Conservation (phyloP, 2,113 vertebrate species). For the Mionectes macconnelli region DNA sequence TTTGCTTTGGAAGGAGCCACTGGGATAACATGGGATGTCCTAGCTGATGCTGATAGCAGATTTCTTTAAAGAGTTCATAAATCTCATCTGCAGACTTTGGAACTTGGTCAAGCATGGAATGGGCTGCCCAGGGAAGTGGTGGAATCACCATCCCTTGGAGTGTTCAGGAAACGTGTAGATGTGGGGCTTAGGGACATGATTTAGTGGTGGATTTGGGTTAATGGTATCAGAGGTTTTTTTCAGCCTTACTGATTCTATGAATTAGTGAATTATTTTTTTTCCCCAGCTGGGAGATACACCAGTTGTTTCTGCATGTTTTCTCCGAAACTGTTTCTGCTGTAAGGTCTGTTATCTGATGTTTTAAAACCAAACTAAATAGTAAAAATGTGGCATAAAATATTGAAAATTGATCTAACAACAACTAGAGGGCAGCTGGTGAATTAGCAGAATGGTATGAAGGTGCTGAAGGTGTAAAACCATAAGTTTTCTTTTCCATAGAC, state of each 20-base stretch:
- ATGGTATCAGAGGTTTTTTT: not conserved
- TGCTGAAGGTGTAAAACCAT: not conserved
- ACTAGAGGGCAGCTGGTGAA: not conserved
- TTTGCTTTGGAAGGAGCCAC: not conserved
- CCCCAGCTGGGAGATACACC: not conserved
- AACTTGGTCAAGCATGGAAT: not conserved
- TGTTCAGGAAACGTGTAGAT: not conserved
- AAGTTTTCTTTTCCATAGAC: not conserved
- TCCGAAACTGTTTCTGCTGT: not conserved
- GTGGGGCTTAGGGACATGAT: not conserved
- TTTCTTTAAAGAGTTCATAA: not conserved
- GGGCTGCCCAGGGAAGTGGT: not conserved
- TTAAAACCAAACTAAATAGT: not conserved
- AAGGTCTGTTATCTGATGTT: not conserved
- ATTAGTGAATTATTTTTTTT: not conserved
- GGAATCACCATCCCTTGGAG: not conserved
- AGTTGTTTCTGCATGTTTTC: not conserved
- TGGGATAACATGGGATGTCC: not conserved
- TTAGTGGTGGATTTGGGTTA: not conserved
- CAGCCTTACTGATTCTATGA: not conserved
- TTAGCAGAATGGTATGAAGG: not conserved
- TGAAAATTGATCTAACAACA: not conserved
- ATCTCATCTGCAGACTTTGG: not conserved
- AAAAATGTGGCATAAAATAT: not conserved
- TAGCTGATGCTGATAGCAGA: not conserved